A percentile compares a stretch with the other conserved stretches of the same genome.
These are phyloP conservation scores for Melanogrammus aeglefinus DNA, from an alignment of 2,797 vertebrate species.

Conservation along the genomic window DNA sequence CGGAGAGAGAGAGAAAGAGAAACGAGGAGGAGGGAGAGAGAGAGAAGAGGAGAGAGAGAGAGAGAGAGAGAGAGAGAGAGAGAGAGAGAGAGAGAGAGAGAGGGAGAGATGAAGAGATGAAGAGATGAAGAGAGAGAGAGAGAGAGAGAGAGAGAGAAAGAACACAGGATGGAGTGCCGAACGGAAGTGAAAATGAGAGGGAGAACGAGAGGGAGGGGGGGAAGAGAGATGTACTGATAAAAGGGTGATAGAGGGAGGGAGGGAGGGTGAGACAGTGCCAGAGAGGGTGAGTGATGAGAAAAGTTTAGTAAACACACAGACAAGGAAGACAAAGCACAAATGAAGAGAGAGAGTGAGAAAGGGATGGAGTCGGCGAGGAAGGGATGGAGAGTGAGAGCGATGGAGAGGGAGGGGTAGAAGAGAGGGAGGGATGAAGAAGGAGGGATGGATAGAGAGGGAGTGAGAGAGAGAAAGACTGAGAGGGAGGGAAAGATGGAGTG, in stretches of 20 bases:
- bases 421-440: not conserved
- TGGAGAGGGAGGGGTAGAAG: not conserved
- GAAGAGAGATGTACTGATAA: not conserved
- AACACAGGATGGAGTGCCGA: not conserved
- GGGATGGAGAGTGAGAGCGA: not conserved
- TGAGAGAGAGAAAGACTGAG: not conserved
- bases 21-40: no score
- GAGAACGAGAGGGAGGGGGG: not conserved
- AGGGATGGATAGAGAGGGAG: conserved; percentile 9
- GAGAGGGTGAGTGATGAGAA: not conserved
- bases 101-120: no score
- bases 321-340: not conserved
- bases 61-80: not conserved
- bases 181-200: not conserved
- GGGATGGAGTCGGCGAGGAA: no score
- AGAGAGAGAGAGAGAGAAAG: not conserved
- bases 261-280: not conserved
- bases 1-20: not conserved
- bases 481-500: conserved; percentile 35
- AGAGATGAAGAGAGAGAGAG: no score
- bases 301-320: not conserved
- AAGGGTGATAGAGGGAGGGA: not conserved
- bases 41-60: not conserved
- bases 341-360: not conserved
- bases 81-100: not conserved